phyloP scores from a whole-genome alignment of 2,113 vertebrate genomes.

The Anoura caudifer region DNA sequence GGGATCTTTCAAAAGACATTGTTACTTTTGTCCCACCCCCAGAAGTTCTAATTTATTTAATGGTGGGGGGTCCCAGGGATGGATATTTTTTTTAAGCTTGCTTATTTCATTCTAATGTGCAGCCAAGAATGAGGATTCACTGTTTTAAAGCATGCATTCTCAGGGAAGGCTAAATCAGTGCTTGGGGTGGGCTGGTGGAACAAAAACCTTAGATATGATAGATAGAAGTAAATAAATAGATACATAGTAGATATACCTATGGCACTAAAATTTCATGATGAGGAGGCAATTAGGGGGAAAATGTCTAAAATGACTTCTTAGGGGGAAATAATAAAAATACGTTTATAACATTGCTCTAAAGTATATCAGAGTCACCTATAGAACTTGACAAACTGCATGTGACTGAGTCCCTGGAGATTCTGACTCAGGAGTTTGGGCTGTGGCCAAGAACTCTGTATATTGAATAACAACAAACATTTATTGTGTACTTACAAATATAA shows the following conservation, averaged over 20 bases:
- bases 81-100: neutral
- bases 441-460: neutral
- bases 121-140: neutral
- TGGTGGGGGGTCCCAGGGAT: neutral
- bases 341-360: neutral
- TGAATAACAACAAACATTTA: constrained; percentile 24
- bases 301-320: neutral
- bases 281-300: neutral
- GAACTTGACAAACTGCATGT: neutral
- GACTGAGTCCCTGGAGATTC: neutral
- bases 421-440: neutral
- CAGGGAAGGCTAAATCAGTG: neutral
- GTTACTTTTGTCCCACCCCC: neutral
- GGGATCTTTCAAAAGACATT: constrained; percentile 11
- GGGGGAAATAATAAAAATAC: neutral
- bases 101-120: neutral
- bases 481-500: neutral
- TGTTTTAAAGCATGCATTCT: constrained; percentile 5
- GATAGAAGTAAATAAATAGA: neutral
- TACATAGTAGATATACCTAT: neutral
- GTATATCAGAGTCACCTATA: constrained; percentile 3
- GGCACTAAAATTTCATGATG: neutral
- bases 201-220: constrained; percentile 17
- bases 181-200: neutral
- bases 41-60: neutral